phyloP scores from a whole-genome alignment of 2,888 invertebrate genomes.

The Lucinisca nassula region DNA sequence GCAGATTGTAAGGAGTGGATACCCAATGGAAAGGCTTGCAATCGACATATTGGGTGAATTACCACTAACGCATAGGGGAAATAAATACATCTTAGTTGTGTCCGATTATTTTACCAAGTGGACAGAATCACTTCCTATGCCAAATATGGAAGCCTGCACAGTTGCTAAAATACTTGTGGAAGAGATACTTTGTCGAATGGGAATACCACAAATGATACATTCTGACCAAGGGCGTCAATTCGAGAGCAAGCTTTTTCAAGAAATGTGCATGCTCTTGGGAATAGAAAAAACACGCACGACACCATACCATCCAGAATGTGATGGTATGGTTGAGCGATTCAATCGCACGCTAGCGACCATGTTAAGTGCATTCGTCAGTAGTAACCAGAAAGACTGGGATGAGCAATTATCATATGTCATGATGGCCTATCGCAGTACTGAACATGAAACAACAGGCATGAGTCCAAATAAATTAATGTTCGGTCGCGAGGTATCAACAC shows the following conservation, averaged over 20 bases:
- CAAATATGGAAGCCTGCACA: constrained; percentile 27
- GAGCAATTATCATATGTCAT: constrained; percentile 39
- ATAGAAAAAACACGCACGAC: constrained; percentile 38
- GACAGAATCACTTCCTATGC: constrained; percentile 29
- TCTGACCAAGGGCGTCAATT: constrained; percentile 63
- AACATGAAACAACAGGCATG: constrained; percentile 59
- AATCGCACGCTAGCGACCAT: constrained; percentile 59
- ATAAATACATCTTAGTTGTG: constrained; percentile 41
- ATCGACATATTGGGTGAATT: constrained; percentile 29
- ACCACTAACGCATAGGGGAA: constrained; percentile 20
- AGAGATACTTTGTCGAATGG: constrained; percentile 55
- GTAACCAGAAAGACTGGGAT: constrained; percentile 64
- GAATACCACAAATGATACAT: constrained; percentile 42
- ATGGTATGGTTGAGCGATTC: constrained; percentile 57
- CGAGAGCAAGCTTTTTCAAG: constrained; percentile 46
- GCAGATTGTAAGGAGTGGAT: not conserved
- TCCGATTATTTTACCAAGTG: constrained; percentile 46
- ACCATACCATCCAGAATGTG: constrained; percentile 30
- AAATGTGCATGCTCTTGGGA: constrained; percentile 30
- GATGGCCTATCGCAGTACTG: constrained; percentile 43
- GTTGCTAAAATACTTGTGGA: constrained; percentile 35
- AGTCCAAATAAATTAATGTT: constrained; percentile 45
- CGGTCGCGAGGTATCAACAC: too few species aligned
- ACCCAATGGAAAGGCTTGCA: constrained; percentile 6
- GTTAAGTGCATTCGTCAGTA: constrained; percentile 48